phyloP scores from a whole-genome alignment of 2,888 invertebrate genomes.

The Galeruca laticollis region DNA sequence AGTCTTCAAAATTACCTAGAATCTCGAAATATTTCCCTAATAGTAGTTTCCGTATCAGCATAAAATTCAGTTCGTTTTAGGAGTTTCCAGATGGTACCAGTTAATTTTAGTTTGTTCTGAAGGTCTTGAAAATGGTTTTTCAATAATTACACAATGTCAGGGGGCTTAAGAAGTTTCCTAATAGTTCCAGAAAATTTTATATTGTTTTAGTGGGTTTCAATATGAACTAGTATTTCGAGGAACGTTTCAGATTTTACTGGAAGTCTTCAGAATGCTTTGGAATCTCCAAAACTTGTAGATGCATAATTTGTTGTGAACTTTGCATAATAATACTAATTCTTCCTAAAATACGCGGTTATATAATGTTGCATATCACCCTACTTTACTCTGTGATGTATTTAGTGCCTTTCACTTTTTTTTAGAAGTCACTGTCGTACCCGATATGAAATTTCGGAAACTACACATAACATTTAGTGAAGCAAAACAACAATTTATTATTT shows the following conservation, averaged over 20 bases:
- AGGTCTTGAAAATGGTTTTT: too few species aligned
- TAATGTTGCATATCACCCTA: neutral
- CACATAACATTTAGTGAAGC: too few species aligned
- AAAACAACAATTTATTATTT: neutral
- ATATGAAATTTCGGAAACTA: too few species aligned
- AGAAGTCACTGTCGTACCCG: too few species aligned
- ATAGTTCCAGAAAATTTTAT: neutral
- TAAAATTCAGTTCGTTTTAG: too few species aligned
- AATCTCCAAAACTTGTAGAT: neutral
- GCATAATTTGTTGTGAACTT: too few species aligned
- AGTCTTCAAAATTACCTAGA: too few species aligned
- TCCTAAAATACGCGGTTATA: neutral
- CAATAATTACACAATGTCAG: neutral
- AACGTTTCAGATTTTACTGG: neutral
- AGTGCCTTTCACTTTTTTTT: neutral
- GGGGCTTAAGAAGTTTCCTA: neutral
- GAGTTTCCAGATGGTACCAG: neutral
- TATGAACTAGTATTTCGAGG: neutral
- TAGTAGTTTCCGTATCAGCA: too few species aligned
- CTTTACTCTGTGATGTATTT: neutral
- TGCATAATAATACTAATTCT: neutral
- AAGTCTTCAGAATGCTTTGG: neutral
- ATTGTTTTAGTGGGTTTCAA: neutral
- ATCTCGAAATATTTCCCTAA: too few species aligned
- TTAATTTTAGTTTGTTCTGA: too few species aligned